Evolutionary conservation across 2,113 vertebrate genomes (phyloP), one percentile per base, ranked within the genome.

Genomic region (Fulica atra): DNA sequence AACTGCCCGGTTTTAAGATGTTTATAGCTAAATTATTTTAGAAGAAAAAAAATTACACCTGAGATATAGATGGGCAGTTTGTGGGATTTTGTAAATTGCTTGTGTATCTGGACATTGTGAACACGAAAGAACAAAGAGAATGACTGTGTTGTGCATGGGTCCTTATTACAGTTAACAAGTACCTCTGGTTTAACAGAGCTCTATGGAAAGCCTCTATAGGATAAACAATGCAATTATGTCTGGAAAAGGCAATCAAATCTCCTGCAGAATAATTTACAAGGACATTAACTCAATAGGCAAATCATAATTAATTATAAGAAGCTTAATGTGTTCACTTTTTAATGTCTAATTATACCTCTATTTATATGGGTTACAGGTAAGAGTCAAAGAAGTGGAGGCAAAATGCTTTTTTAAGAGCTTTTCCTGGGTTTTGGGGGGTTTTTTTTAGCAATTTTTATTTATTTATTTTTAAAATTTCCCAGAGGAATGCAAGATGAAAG

Each of bases 221-320:
- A 85, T 93, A 97, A 95, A 96, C 93, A 97, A 95, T 83, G 69
- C 54, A 91, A 90, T 93, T 96, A 76, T 38, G 46, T 31, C 33
- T 96, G 57, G 51, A 93, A 96, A 94, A 94, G 65, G 59, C 70
- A 95, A 93, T 97, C 89, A 88, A 74, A 64, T 92, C 85, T 89
- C 86, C 92, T 72, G 56, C 81, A 87, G 92, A 86, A 95, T 97
- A 96, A 97, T 97, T 97, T 98, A 78, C 48, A 36, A 95, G 86
- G 81, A 96, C 82, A 89, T 97, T 97, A 97, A 91, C 92, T 97
- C 96, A 96, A 97, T 94, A 94, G 76, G 88, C 74, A 96, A 97
- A 96, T 85, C 73, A 92, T 84, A 96, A 94, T 96, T 96, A 95
- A 97, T 97, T 97, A 97, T 97, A 97, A 94, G 95, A 90, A 89